Base-by-base conservation (phyloP, 2,888 invertebrate genomes). In the Therioaphis trifolii region DNA sequence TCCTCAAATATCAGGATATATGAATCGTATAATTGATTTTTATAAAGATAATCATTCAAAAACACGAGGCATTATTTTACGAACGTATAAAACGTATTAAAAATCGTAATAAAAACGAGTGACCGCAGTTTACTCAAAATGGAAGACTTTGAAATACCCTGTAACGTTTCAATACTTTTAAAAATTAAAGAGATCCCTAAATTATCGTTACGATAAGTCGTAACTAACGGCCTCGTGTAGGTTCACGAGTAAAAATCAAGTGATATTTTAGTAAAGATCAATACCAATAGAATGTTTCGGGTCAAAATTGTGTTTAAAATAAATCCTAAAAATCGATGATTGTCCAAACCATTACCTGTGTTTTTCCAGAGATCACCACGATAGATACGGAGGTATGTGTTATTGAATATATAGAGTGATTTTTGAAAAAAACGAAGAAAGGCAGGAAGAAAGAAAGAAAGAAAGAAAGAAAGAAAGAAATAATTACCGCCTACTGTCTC, bases 81-180 rank as follows among this genome's bases (percentile, higher is more conserved):
- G n/a, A n/a, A n/a, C n/a, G n/a, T n/a, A n/a, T n/a, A n/a, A n/a
- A n/a, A n/a, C n/a, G n/a, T n/a, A n/a, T n/a, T n/a, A n/a, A n/a
- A n/a, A n/a, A 76, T 43, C 21, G 21, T 21, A 55, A n/a, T n/a
- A 63, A n/a, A 77, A 52, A 40, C 40, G 15, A 12, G 12, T 82
- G 80, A 82, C 72, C 80, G 74, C 80, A 82, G 24, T 74, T 77
- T 82, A 72, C 80, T 72, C 72, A 72, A 72, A 72, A 72, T 82
- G 80, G 80, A 82, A 82, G 80, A 82, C 80, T 35, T 63, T 11
- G 72, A 72, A 78, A 29, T n/a, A 75, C 71, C 27, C 71, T 49
- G 24, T 24, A 35, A 52, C 40, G 68, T 52, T 40, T 76, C 46
- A 5, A 68, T 78, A 9, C 35, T 52, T 52, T 24, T 46, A 76